Base-by-base conservation (phyloP, 2,888 invertebrate species). In the Taenaris catops region DNA sequence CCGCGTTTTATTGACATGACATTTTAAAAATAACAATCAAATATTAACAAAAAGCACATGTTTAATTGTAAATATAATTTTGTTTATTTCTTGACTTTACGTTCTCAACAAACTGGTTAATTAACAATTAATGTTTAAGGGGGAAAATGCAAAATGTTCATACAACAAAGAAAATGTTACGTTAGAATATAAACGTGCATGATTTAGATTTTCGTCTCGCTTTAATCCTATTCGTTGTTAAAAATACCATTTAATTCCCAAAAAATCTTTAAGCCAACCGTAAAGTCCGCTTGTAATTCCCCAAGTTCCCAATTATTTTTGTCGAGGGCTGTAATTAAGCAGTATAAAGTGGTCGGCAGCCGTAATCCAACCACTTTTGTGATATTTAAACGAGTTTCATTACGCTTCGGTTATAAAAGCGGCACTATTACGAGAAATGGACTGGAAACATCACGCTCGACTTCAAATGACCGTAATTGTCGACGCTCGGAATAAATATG, bases 341-440 rank as follows among this genome's bases (percentile, higher is more conserved):
- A 66, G 73, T 66, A 83, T 79, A 80, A 83, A 81, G 73, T 75
- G 73, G 70, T 68, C 61, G 70, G 57, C 59, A 52, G 67, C 67
- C 63, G 73, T 80, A 80, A 83, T 80, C 79, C 72, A 60, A 72
- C 79, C 80, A 81, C 79, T 83, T 80, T 75, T 76, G 81, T 76
- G 72, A 80, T 81, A 78, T 83, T 83, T 78, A 83, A 84, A 79
- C 72, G 79, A 73, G 76, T 80, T 81, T 79, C 73, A 81, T 81
- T 79, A 80, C 76, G 80, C 62, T 79, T 79, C 63, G 73, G 73
- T 72, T 80, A 72, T 80, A 79, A 81, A 81, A 81, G 73, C 70
- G 55, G 63, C 48, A 72, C 70, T 76, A 74, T 79, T 76, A 76
- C 71, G 69, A 74, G 70, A 74, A 81, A 81, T 83, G 74, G 72